These are phyloP conservation scores for Pelmatolapia mariae DNA, from an alignment of 2,113 vertebrate genomes.

Conservation along the genomic window DNA sequence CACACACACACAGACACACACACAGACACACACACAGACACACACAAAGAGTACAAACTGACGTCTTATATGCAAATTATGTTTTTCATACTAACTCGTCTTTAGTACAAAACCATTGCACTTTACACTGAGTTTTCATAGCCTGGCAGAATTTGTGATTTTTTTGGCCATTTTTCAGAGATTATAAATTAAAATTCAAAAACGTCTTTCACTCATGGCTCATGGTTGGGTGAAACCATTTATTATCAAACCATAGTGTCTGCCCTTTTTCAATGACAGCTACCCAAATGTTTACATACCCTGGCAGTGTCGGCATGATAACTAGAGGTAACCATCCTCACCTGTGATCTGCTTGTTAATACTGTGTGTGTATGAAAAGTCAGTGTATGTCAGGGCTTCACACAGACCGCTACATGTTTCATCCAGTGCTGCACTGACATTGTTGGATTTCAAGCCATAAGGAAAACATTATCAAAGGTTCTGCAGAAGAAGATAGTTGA, in stretches of 20 bases:
- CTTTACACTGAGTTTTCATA: background rate
- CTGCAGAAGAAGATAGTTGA: no score
- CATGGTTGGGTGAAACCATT: background rate
- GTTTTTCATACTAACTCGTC: background rate
- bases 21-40: accelerated
- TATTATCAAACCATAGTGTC: background rate
- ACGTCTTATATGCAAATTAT: background rate
- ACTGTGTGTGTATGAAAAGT: no score
- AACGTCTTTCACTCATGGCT: background rate
- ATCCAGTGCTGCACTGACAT: no score
- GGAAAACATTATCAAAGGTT: no score
- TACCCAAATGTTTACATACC: background rate
- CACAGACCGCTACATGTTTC: no score
- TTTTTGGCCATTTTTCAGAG: background rate
- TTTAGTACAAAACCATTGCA: background rate
- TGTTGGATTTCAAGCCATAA: no score
- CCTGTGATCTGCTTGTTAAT: no score
- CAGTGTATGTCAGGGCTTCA: no score
- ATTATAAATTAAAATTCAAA: background rate
- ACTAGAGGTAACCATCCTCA: no score
- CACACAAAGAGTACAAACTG: background rate
- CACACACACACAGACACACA: no score
- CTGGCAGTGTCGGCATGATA: no score
- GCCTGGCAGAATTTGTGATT: background rate
- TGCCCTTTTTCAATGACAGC: background rate